Evolutionary conservation across 2,888 invertebrate species (phyloP).

Genomic region (Chrysomela aeneicollis): DNA sequence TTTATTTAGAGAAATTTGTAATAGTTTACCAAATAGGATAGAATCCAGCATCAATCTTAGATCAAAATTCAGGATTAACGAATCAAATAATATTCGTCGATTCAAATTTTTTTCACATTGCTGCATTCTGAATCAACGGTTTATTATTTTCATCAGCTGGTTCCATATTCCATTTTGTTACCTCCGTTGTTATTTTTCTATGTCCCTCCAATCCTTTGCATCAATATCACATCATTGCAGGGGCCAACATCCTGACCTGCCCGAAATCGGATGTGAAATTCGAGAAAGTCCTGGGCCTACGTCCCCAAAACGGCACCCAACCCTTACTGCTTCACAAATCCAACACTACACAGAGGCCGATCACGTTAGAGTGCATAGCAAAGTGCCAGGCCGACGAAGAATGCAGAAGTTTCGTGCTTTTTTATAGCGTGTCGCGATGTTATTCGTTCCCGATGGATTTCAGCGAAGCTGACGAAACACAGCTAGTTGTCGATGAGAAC

Average conservation of each 20-base stretch:
- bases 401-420: constrained; percentile 58
- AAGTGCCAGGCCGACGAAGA: constrained; percentile 52
- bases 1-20: too few species aligned
- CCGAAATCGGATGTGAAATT: constrained; percentile 52
- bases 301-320: constrained; percentile 47
- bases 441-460: constrained; percentile 52
- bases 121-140: too few species aligned
- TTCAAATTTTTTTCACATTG: too few species aligned
- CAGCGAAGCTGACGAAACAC: constrained; percentile 49
- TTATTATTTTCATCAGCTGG: too few species aligned
- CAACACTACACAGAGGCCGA: constrained; percentile 44
- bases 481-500: constrained; percentile 64
- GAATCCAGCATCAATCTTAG: too few species aligned
- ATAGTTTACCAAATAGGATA: too few species aligned
- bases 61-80: too few species aligned
- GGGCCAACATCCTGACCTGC: constrained; percentile 50
- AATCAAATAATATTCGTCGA: too few species aligned
- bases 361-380: constrained; percentile 56
- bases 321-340: constrained; percentile 48
- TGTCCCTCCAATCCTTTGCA: too few species aligned
- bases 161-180: too few species aligned
- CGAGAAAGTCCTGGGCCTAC: constrained; percentile 58
- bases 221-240: too few species aligned
- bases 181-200: too few species aligned
- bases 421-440: constrained; percentile 56